Conservation (phyloP, 2,797 vertebrate genomes). For the Sebastolobus alascanus region DNA sequence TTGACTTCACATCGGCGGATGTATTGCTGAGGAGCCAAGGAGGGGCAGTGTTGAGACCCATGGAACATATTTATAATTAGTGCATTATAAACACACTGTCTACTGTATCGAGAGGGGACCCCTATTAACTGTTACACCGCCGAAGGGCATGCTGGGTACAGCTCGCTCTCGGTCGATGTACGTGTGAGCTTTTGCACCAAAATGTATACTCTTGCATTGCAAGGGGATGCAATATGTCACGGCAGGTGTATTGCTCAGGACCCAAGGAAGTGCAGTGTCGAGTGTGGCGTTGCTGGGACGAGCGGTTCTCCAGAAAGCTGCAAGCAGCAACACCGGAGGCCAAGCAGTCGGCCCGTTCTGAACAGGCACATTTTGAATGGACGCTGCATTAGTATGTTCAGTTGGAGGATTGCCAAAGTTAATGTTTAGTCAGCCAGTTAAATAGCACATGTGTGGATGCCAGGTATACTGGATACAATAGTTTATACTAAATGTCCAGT, state of each 20-base stretch:
- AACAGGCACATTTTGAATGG: background rate
- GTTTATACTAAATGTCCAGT: background rate
- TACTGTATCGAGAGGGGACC: no score
- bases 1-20: background rate
- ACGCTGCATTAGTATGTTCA: background rate
- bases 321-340: background rate
- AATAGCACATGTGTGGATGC: background rate
- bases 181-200: no score
- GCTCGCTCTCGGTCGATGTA: no score
- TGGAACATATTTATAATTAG: no score
- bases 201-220: no score
- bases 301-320: background rate
- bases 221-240: no score
- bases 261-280: background rate
- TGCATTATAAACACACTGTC: no score
- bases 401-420: background rate
- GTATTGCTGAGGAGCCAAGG: background rate
- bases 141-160: no score
- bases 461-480: background rate
- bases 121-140: no score
- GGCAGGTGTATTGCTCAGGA: no score
- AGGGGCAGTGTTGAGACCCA: no score
- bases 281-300: background rate
- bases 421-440: slow-evolving; percentile 33
- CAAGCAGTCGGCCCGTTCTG: background rate